Conservation (phyloP, 2,888 invertebrate genomes). For the Mechanitis mazaeus region DNA sequence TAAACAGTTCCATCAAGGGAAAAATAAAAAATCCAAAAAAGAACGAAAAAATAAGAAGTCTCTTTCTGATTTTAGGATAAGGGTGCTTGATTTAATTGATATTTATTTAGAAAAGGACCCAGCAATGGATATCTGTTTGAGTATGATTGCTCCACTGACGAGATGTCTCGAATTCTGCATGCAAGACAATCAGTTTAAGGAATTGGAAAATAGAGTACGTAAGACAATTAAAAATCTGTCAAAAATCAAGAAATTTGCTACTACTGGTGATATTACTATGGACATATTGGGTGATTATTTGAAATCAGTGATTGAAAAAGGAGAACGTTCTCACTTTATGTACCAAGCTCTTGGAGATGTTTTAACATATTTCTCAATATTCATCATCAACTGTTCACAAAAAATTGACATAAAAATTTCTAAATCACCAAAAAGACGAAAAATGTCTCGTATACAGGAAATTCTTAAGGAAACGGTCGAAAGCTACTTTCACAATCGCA, state of each 20-base stretch:
- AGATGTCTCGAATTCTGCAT: slow-evolving; percentile 82
- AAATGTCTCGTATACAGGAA: slow-evolving; percentile 56
- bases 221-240: slow-evolving; percentile 78
- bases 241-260: slow-evolving; percentile 77
- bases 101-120: slow-evolving; percentile 83
- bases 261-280: slow-evolving; percentile 73
- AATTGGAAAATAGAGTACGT: slow-evolving; percentile 79
- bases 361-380: slow-evolving; percentile 79
- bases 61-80: slow-evolving; percentile 82
- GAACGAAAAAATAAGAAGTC: slow-evolving; percentile 80
- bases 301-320: slow-evolving; percentile 78
- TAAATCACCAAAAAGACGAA: slow-evolving; percentile 50
- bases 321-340: slow-evolving; percentile 78
- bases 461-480: slow-evolving; percentile 74
- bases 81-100: slow-evolving; percentile 85
- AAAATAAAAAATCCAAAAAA: slow-evolving; percentile 70
- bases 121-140: slow-evolving; percentile 80
- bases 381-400: slow-evolving; percentile 79
- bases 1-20: slow-evolving; percentile 76
- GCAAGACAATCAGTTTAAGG: slow-evolving; percentile 81
- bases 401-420: slow-evolving; percentile 53
- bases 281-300: slow-evolving; percentile 74
- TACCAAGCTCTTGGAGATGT: slow-evolving; percentile 81
- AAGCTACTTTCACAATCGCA: slow-evolving; percentile 79
- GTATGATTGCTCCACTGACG: slow-evolving; percentile 82